Evolutionary conservation across 2,797 vertebrate species (phyloP), one percentile per base, ranked within the genome.

Genomic region (Channallabes apus): DNA sequence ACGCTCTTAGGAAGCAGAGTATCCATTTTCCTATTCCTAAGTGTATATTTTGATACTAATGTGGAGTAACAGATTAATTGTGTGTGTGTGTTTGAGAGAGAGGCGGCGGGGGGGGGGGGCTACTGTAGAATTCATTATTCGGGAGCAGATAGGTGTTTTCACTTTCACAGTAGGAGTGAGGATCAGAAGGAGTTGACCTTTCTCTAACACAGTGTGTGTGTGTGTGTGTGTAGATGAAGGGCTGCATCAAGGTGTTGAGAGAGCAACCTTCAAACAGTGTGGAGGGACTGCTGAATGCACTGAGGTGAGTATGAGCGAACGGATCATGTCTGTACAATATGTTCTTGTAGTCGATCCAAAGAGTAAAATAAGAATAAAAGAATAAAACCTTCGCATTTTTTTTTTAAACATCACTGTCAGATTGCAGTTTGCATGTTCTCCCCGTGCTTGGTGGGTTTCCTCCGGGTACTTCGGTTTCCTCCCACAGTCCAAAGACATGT

Each of bases 191-290:
- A 0, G 56, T 56, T 94, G 93, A 94, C 93, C 93, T 93, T 93
- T 92, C 83, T 90, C 85, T 92, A 75, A 86, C 56, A 22, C 54
- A 1, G 72, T 84, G 72, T 65, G 54, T 68, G 78, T 78, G 32
- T 77, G 1, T 6, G 69, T 6, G 69, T 6, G 24, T 18, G 11
- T 91, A 97, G 97, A 97, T 97, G 97, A 97, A 97, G 94, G 96
- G 97, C 91, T 97, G 97, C 92, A 97, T 97, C 93, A 97, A 97
- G 93, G 96, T 97, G 89, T 90, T 97, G 93, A 97, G 97, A 94
- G 97, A 97, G 87, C 97, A 97, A 85, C 97, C 96, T 51, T 97
- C 96, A 62, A 97, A 96, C 92, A 97, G 97, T 46, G 96, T 97
- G 86, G 97, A 97, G 92, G 97, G 97, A 87, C 95, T 97, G 82